Percentiles rank a stretch among this genome's conserved stretches.
Evolutionary conservation across 2,113 vertebrate species (phyloP).

Genomic region (Apteryx mantelli): DNA sequence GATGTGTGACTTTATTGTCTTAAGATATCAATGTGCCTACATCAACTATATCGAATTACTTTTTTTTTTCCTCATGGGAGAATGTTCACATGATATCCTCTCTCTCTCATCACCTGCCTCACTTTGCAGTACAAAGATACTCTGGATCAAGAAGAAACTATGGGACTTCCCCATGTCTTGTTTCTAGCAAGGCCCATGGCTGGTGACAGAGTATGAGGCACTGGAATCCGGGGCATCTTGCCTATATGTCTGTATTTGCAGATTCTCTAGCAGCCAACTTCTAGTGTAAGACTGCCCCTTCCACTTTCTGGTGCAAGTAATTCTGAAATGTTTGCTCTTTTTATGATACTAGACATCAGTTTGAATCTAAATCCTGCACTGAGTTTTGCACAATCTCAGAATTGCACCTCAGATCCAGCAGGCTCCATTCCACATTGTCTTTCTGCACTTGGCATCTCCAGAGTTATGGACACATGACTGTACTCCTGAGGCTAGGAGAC

Average conservation of each 20-base stretch:
- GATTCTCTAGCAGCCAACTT: background rate
- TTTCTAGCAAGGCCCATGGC: background rate
- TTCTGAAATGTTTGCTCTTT: background rate
- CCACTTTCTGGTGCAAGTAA: background rate
- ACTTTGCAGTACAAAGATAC: background rate
- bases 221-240: background rate
- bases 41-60: background rate
- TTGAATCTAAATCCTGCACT: background rate
- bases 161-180: background rate
- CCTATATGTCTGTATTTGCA: fast-evolving
- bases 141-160: background rate
- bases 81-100: background rate
- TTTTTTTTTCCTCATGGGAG: background rate
- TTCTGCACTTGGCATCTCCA: background rate
- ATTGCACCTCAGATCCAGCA: background rate
- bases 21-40: background rate
- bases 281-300: background rate
- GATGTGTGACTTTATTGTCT: background rate
- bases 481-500: background rate
- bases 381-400: background rate
- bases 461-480: fast-evolving
- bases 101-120: background rate
- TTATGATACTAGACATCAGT: background rate
- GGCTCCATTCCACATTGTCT: background rate
- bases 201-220: fast-evolving